These are phyloP conservation scores for Phycodurus eques DNA, from an alignment of 2,113 vertebrate genomes.

Conservation along the genomic window DNA sequence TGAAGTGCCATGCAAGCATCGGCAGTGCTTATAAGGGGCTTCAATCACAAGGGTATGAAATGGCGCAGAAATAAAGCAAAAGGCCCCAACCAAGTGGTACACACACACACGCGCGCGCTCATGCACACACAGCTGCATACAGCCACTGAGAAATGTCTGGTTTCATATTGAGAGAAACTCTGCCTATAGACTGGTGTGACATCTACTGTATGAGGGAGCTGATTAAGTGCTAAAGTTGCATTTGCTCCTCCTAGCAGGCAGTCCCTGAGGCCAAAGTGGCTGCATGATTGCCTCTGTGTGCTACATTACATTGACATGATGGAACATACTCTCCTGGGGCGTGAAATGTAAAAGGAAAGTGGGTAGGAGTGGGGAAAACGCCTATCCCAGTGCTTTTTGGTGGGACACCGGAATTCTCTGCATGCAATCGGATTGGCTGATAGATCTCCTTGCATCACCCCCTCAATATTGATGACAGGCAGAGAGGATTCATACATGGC, in stretches of 20 bases:
- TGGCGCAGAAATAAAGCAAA: constrained; percentile 15
- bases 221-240: constrained; percentile 74
- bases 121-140: constrained; percentile 29
- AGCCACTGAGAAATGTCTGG: constrained; percentile 44
- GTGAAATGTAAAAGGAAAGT: constrained; percentile 70
- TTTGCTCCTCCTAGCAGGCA: constrained; percentile 61
- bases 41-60: constrained; percentile 36
- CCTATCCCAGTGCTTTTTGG: constrained; percentile 57
- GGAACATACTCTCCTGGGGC: constrained; percentile 70
- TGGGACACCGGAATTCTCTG: constrained; percentile 65
- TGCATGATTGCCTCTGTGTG: constrained; percentile 74
- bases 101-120: constrained; percentile 28
- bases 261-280: constrained; percentile 57
- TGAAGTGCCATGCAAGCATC: constrained; percentile 38
- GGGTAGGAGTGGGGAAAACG: constrained; percentile 24
- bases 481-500: constrained; percentile 67
- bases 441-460: constrained; percentile 64
- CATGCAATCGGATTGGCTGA: constrained; percentile 74
- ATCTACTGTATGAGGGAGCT: constrained; percentile 48
- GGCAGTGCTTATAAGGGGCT: constrained; percentile 39
- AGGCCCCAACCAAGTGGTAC: constrained; percentile 27
- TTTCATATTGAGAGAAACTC: constrained; percentile 58
- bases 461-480: constrained; percentile 71
- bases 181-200: constrained; percentile 47
- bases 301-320: constrained; percentile 74